Percentiles rank a stretch among this genome's conserved stretches.
Evolutionary conservation across 2,888 invertebrate genomes (phyloP).

Genomic region (Lycocerus yunnanus): DNA sequence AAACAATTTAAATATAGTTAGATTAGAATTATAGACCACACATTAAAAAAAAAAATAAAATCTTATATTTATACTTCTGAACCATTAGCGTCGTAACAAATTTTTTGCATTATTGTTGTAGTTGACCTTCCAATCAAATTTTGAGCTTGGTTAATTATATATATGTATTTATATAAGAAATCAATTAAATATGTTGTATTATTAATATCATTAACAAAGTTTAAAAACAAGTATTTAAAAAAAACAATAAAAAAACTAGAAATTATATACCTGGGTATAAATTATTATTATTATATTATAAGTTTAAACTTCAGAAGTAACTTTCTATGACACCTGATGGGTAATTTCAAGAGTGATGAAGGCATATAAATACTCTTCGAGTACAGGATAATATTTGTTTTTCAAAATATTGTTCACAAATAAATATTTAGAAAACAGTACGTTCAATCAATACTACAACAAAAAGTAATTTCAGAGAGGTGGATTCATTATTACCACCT

Average conservation of each 20-base stretch:
- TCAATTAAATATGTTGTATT: background rate
- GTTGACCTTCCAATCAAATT: background rate
- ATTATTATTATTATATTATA: no score
- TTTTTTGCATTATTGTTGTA: background rate
- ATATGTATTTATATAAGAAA: background rate
- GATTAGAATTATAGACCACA: background rate
- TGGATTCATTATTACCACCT: slow-evolving; percentile 47
- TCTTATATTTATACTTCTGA: background rate
- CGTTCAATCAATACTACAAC: slow-evolving; percentile 49
- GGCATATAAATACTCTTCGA: no score
- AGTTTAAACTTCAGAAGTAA: no score
- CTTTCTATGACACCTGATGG: no score
- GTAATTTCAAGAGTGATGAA: background rate
- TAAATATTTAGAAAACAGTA: slow-evolving; percentile 24
- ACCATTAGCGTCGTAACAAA: background rate
- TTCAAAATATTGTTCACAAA: background rate
- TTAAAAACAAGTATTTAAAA: background rate
- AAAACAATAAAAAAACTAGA: background rate
- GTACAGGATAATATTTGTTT: no score
- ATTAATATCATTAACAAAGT: background rate
- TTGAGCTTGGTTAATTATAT: background rate
- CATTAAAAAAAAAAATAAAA: background rate
- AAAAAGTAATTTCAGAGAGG: slow-evolving; percentile 52
- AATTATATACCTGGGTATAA: no score
- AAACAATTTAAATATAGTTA: no score